Conservation (phyloP, 2,888 invertebrate species). For the Hanleya hanleyi region DNA sequence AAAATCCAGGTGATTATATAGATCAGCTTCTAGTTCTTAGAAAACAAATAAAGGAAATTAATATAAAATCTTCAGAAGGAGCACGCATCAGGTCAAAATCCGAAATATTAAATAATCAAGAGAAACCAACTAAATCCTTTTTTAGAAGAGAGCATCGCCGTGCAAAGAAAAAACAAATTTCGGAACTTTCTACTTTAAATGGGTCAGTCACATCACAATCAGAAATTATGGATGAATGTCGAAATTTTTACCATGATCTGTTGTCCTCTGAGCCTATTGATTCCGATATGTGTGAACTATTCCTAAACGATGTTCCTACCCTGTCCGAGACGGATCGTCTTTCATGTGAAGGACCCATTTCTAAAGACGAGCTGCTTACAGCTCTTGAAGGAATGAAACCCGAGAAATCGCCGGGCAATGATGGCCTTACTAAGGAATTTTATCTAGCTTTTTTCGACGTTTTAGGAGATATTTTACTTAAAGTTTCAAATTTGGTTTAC, state of each 20-base stretch:
- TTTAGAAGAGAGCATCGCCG: neutral
- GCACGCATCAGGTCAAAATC: neutral
- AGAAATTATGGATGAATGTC: neutral
- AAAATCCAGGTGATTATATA: neutral
- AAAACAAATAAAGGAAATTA: neutral
- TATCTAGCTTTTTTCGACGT: conserved; percentile 29
- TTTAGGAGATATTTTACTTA: conserved; percentile 21
- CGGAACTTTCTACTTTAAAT: neutral
- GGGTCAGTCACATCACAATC: neutral
- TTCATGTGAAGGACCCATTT: conserved; percentile 23
- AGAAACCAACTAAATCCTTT: neutral
- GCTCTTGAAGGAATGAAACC: conserved; percentile 30
- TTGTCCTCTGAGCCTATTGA: conserved; percentile 12
- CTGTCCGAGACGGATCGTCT: neutral
- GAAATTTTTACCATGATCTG: neutral
- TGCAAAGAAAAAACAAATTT: neutral
- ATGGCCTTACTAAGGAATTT: conserved; percentile 42
- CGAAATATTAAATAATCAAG: neutral
- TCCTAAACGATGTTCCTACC: conserved; percentile 16
- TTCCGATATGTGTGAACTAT: neutral
- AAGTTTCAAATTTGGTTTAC: conserved; percentile 21
- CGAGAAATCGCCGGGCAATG: conserved; percentile 40
- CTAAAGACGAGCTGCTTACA: neutral
- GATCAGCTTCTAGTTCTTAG: neutral
- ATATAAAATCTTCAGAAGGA: neutral